These are phyloP conservation scores for Platyscapa corneri DNA, from an alignment of 1,140 invertebrate species.

Conservation along the genomic window DNA sequence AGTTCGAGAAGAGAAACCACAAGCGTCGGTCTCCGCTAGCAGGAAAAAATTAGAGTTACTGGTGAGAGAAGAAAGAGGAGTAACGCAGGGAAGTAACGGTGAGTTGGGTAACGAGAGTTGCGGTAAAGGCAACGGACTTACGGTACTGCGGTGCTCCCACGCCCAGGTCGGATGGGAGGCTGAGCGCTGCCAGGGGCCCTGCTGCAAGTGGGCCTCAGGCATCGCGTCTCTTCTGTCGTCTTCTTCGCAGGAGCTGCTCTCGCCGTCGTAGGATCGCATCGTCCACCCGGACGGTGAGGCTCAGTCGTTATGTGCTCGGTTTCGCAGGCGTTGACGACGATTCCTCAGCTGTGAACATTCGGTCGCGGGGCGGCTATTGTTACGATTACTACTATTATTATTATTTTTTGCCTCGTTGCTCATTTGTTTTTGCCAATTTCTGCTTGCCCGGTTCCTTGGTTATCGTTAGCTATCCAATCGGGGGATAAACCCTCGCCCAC, in stretches of 20 bases:
- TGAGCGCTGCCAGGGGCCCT: constrained; percentile 68
- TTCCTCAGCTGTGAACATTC: background rate
- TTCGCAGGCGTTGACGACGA: background rate
- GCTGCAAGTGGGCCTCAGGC: constrained; percentile 66
- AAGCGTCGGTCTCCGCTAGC: background rate
- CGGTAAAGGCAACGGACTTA: constrained; percentile 42
- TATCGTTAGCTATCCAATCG: background rate
- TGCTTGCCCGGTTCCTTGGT: background rate
- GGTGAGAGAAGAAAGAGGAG: background rate
- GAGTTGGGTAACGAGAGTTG: background rate
- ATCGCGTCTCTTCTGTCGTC: constrained; percentile 67
- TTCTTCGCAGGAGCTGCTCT: constrained; percentile 72
- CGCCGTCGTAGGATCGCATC: constrained; percentile 73
- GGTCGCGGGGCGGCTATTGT: background rate
- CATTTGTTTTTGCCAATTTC: background rate
- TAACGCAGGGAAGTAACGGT: background rate
- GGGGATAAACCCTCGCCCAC: background rate
- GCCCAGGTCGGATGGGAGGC: constrained; percentile 69
- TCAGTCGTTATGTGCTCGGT: background rate
- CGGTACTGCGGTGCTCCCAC: constrained; percentile 69
- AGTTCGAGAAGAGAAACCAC: background rate
- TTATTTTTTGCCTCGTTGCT: background rate
- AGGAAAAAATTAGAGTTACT: background rate
- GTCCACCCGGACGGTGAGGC: background rate
- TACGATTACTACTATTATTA: background rate